phyloP scores from a whole-genome alignment of 2,113 vertebrate genomes.

The Oncorhynchus nerka region DNA sequence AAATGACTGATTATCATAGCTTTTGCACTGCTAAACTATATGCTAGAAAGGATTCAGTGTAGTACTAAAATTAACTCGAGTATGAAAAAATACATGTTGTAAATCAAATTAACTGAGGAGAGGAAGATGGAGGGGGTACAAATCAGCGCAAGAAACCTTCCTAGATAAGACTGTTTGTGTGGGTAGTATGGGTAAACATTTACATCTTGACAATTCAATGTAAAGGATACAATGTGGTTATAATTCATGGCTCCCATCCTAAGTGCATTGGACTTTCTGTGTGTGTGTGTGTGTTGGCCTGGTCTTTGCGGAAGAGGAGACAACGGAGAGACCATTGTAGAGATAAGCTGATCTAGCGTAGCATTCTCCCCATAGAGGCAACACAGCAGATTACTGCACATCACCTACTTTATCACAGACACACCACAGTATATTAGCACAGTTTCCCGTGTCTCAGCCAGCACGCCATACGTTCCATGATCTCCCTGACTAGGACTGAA shows the following conservation, averaged over 20 bases:
- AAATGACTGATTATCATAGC: too few relatives aligned
- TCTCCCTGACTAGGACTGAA: background rate
- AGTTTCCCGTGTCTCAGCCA: slow-evolving; percentile 21
- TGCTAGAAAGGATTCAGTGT: too few relatives aligned
- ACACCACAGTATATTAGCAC: slow-evolving; percentile 26
- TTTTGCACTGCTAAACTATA: too few relatives aligned
- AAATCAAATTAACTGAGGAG: background rate
- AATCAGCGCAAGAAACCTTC: slow-evolving; percentile 13
- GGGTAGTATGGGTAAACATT: background rate
- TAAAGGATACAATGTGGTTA: background rate
- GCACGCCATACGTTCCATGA: slow-evolving; percentile 22
- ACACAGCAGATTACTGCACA: slow-evolving; percentile 8
- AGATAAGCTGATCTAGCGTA: background rate
- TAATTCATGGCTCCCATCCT: background rate
- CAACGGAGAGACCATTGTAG: background rate
- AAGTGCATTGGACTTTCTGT: background rate
- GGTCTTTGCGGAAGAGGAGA: background rate
- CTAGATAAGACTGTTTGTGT: background rate
- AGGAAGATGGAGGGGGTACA: background rate
- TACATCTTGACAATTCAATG: background rate
- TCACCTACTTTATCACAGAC: slow-evolving; percentile 28
- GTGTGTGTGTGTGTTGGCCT: background rate
- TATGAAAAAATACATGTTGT: too few relatives aligned
- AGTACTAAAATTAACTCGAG: too few relatives aligned
- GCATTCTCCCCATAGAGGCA: background rate